A percentile compares a stretch with the other conserved stretches of the same genome.
These are phyloP conservation scores for Thymelicus sylvestris DNA, from an alignment of 2,888 invertebrate genomes.

Conservation along the genomic window DNA sequence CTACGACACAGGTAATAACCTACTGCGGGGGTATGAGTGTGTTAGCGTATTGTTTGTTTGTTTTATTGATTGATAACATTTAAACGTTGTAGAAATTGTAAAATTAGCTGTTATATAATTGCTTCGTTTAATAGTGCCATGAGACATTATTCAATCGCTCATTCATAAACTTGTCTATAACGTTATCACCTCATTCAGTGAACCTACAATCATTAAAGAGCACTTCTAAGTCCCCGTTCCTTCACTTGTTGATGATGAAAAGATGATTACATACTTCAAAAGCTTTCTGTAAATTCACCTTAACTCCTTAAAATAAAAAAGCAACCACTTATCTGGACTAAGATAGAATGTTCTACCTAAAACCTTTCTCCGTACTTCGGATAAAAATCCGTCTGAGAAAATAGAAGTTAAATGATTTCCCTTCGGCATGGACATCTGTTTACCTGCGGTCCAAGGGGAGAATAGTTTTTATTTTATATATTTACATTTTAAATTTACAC, in stretches of 20 bases:
- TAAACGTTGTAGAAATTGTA: too few species aligned
- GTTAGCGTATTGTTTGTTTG: too few species aligned
- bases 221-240: background rate
- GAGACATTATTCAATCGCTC: background rate
- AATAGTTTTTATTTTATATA: background rate
- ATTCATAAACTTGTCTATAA: background rate
- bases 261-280: slow-evolving; percentile 12
- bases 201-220: background rate
- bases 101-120: too few species aligned
- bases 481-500: background rate
- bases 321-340: slow-evolving; percentile 31
- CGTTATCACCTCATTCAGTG: too few species aligned
- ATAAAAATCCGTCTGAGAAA: slow-evolving; percentile 44
- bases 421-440: slow-evolving; percentile 43
- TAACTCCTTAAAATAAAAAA: slow-evolving; percentile 22
- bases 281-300: slow-evolving; percentile 5
- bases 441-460: background rate
- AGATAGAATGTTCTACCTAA: slow-evolving; percentile 34
- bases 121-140: too few species aligned
- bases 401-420: slow-evolving; percentile 58
- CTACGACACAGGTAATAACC: too few species aligned
- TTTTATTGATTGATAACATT: too few species aligned
- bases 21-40: too few species aligned
- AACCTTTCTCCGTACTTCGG: slow-evolving; percentile 29
- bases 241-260: background rate